These are phyloP conservation scores for Shinisaurus crocodilurus DNA, from an alignment of 2,113 vertebrate species.

Conservation along the genomic window DNA sequence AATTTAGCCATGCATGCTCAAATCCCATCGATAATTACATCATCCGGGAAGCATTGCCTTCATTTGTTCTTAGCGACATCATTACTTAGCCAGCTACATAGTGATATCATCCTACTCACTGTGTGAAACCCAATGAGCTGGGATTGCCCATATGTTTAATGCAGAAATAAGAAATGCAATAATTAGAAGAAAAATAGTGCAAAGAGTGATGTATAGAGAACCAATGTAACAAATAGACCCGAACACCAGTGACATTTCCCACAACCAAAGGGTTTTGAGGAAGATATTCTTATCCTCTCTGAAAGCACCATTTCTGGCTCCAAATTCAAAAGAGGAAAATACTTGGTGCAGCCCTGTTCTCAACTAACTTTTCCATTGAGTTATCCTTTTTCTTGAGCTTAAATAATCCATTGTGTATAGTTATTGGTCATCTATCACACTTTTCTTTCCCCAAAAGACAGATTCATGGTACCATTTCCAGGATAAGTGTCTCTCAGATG, in stretches of 20 bases:
- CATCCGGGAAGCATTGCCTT: neutral
- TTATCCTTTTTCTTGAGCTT: neutral
- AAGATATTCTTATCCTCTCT: neutral
- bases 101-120: neutral
- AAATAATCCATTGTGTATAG: neutral
- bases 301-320: neutral
- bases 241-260: neutral
- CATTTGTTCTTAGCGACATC: neutral
- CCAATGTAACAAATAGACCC: neutral
- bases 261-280: neutral
- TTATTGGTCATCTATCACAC: neutral
- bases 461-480: neutral
- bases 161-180: neutral
- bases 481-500: neutral
- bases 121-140: neutral
- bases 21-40: neutral
- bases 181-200: neutral
- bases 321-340: too few species aligned
- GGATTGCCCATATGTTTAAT: neutral
- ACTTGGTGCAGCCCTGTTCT: neutral
- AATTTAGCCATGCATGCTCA: neutral
- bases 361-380: neutral
- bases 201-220: neutral
- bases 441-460: neutral
- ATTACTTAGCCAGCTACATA: neutral